Evolutionary conservation across 2,888 invertebrate genomes (phyloP), one percentile per base, ranked within the genome.

Genomic region (Mechanitis mazaeus): DNA sequence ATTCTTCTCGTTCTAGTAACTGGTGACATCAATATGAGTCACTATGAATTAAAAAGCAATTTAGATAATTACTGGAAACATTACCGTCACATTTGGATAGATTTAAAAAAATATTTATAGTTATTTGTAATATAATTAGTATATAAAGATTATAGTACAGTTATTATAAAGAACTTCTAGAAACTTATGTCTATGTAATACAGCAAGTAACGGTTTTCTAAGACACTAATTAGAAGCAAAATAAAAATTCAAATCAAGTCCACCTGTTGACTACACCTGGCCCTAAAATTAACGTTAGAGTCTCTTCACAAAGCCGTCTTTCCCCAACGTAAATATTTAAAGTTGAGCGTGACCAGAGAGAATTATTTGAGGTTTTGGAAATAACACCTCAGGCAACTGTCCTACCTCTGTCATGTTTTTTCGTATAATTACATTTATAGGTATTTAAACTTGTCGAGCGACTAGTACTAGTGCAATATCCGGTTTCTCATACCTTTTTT

Each of bases 401-500:
- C 64, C 64, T 67, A 75, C 71, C 74, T 77, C 77, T 73, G 72
- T 77, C 69, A 69, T 74, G 75, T 77, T 67, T 67, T 64, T 64
- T 66, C 61, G 67, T 64, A 64, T 64, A 71, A 69, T 71, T 75
- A 75, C 78, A 78, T 80, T 78, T 79, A 79, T 78, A 77, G 71
- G 70, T 68, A 70, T 71, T 66, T 69, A 77, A 83, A 85, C 85
- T 82, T 84, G 87, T 85, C 81, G 70, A 76, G 75, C 85, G 66
- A 82, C 79, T 81, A 77, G 79, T 81, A 61, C 61, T 61, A 58
- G 61, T 55, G 81, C 74, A 78, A 83, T 84, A 85, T 85, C 85
- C 87, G 87, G 87, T 88, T 88, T 83, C 72, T 71, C 80, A 78
- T 88, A 89, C 89, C 89, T 89, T 87, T 80, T 81, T 81, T 79